Conservation (phyloP, 1,140 invertebrate genomes). For the Drosophila azteca region DNA sequence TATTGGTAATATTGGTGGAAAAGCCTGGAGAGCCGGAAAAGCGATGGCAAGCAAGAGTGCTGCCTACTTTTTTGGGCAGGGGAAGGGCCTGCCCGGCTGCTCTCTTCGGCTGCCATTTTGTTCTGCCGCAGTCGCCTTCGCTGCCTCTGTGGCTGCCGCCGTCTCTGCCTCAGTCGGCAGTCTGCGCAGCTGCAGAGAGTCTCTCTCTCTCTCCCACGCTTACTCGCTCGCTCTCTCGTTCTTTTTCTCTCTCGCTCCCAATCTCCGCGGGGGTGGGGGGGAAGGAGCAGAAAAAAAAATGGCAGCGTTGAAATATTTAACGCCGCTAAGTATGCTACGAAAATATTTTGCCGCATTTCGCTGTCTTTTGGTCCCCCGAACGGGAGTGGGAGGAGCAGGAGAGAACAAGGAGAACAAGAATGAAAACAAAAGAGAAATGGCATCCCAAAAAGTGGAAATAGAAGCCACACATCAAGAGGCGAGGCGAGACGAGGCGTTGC, state of each 20-base stretch:
- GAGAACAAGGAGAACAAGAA: conserved; percentile 2
- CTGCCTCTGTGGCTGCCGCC: conserved; percentile 34
- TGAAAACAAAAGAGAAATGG: conserved; percentile 6
- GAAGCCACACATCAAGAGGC: neutral
- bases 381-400: too few relatives aligned
- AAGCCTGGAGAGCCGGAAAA: neutral
- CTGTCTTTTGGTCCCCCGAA: too few relatives aligned
- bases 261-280: neutral
- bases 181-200: conserved; percentile 63
- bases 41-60: conserved; percentile 5
- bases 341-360: conserved; percentile 49
- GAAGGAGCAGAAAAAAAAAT: conserved; percentile 53
- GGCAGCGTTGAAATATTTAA: conserved; percentile 80
- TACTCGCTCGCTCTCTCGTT: conserved; percentile 23
- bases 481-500: conserved; percentile 57
- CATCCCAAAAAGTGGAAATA: conserved; percentile 42
- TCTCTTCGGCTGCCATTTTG: conserved; percentile 40
- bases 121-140: conserved; percentile 40
- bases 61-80: conserved; percentile 64
- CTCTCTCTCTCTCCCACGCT: conserved; percentile 28
- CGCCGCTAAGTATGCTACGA: conserved; percentile 77
- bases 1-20: conserved; percentile 1
- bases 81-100: neutral
- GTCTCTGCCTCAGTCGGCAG: neutral
- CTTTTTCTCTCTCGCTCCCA: neutral